Evolutionary conservation across 2,888 invertebrate species (phyloP).

Genomic region (Rotaria magnacalcarata): DNA sequence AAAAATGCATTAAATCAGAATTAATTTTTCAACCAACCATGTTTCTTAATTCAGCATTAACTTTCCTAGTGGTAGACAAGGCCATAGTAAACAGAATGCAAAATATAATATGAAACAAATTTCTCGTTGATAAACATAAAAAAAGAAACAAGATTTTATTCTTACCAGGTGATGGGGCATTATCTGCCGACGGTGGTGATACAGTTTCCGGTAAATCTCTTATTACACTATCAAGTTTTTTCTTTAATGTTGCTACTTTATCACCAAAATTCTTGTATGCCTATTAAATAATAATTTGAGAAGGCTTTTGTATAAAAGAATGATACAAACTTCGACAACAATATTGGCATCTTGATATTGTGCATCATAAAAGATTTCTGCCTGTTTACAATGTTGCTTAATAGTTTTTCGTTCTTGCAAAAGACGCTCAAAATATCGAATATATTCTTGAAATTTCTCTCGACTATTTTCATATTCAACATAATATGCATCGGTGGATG

Average conservation of each 20-base stretch:
- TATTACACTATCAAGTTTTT: conserved; percentile 44
- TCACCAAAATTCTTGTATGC: conserved; percentile 43
- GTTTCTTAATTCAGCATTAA: no score
- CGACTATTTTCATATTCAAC: conserved; percentile 39
- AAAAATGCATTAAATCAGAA: no score
- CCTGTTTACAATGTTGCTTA: conserved; percentile 36
- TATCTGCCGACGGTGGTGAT: not conserved
- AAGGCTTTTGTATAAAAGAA: not conserved
- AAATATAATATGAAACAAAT: no score
- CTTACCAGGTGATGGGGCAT: conserved; percentile 29
- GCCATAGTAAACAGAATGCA: no score
- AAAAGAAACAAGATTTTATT: not conserved
- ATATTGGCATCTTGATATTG: conserved; percentile 45
- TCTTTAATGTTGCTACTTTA: conserved; percentile 44
- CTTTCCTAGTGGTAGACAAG: no score
- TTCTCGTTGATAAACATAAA: no score
- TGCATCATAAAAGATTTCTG: conserved; percentile 45
- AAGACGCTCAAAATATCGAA: conserved; percentile 37
- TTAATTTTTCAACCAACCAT: no score
- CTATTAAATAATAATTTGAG: not conserved
- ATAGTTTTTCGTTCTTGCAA: not conserved
- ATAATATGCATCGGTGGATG: conserved; percentile 38
- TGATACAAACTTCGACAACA: conserved; percentile 37
- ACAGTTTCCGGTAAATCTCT: conserved; percentile 12
- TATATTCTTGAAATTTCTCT: conserved; percentile 38